Evolutionary conservation across 2,113 vertebrate species (phyloP).

Genomic region (Gallinago paraguaiae): DNA sequence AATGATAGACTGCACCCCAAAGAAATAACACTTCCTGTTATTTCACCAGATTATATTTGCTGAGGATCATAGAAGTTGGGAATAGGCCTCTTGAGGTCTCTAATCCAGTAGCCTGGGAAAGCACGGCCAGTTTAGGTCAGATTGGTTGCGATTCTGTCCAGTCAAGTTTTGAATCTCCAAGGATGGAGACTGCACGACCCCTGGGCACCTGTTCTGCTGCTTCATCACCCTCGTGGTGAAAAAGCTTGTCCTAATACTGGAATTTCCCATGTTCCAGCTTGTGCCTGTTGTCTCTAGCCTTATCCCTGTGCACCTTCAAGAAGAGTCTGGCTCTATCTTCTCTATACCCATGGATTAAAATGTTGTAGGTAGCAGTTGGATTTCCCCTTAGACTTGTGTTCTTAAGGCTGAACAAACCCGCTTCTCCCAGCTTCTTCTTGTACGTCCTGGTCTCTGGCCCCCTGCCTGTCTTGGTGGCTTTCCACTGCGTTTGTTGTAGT

Average conservation of each 20-base stretch:
- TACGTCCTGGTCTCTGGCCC: neutral
- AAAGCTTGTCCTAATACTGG: neutral
- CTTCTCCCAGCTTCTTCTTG: neutral
- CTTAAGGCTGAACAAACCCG: neutral
- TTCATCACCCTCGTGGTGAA: neutral
- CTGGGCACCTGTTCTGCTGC: neutral
- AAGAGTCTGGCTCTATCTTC: neutral
- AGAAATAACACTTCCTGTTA: neutral
- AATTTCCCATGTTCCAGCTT: conserved; percentile 17
- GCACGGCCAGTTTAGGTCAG: neutral
- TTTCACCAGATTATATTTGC: neutral
- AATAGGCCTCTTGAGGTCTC: neutral
- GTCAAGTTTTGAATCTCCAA: neutral
- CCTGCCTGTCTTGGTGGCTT: neutral
- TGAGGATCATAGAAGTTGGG: neutral
- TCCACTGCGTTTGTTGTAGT: neutral
- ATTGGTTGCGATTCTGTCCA: neutral
- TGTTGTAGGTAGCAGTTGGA: neutral
- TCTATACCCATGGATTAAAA: neutral
- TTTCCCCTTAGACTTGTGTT: neutral
- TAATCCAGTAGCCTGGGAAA: neutral
- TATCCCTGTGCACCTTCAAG: neutral
- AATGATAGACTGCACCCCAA: neutral
- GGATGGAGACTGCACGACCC: neutral
- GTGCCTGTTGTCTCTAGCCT: neutral